These are phyloP conservation scores for Phanerotoma sp. DNA, from an alignment of 2,888 invertebrate species.

Conservation along the genomic window DNA sequence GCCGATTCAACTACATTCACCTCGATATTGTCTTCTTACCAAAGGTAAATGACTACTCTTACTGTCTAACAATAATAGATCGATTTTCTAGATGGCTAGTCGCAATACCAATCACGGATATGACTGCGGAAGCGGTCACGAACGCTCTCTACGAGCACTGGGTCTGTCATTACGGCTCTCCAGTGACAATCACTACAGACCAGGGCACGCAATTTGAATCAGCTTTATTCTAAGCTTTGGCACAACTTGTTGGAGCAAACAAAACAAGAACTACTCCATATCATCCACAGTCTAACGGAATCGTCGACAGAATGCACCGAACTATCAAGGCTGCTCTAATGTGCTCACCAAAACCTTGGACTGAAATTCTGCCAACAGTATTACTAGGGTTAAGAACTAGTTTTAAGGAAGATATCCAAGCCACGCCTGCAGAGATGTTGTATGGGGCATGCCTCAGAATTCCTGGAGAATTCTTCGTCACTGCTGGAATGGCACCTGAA, in stretches of 20 bases:
- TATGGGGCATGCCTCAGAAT: slow-evolving; percentile 30
- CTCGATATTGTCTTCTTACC: slow-evolving; percentile 32
- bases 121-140: slow-evolving; percentile 42
- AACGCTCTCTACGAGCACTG: slow-evolving; percentile 37
- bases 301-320: slow-evolving; percentile 34
- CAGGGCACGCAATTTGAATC: slow-evolving; percentile 43
- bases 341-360: slow-evolving; percentile 29
- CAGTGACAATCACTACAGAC: slow-evolving; percentile 43
- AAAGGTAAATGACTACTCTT: slow-evolving; percentile 25
- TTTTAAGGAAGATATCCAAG: no score
- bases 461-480: slow-evolving; percentile 34
- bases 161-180: slow-evolving; percentile 45
- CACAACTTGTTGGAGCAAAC: slow-evolving; percentile 24
- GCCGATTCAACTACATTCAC: slow-evolving; percentile 16
- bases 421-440: slow-evolving; percentile 31
- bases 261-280: slow-evolving; percentile 31
- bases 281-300: slow-evolving; percentile 36
- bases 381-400: slow-evolving; percentile 34
- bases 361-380: slow-evolving; percentile 30
- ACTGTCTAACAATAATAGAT: no score
- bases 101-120: no score
- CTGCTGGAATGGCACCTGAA: slow-evolving; percentile 12
- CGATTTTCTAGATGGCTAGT: no score
- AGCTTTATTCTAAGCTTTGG: slow-evolving; percentile 31
- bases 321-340: slow-evolving; percentile 34